phyloP scores from a whole-genome alignment of 30 jellyfish, hydroid and myxozoan species.

The Mastigias papua region DNA sequence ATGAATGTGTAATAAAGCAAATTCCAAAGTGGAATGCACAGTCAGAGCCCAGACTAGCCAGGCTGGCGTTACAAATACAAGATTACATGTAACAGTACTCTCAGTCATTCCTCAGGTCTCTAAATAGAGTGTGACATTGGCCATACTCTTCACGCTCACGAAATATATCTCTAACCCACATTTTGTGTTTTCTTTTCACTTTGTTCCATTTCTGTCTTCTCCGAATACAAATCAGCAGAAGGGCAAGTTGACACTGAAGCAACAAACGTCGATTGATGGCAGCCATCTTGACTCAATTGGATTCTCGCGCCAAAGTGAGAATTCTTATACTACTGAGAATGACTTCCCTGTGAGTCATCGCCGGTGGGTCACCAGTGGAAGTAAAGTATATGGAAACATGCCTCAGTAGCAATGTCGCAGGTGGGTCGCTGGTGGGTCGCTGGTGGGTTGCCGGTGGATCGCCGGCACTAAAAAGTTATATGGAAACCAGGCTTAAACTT shows the following conservation, averaged over 20 bases:
- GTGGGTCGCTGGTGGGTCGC: neutral
- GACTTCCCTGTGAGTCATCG: neutral
- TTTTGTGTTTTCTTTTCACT: neutral
- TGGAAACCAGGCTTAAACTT: no score
- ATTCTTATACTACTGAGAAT: neutral
- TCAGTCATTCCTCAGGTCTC: neutral
- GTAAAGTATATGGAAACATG: neutral
- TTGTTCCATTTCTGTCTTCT: neutral
- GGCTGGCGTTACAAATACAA: neutral
- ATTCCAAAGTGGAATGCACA: neutral
- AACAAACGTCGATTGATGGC: neutral
- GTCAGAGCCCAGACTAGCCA: neutral
- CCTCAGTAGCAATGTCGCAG: neutral
- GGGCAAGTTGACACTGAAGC: neutral
- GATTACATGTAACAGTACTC: neutral
- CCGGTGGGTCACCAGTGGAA: neutral
- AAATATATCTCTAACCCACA: neutral
- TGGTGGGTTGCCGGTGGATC: no score
- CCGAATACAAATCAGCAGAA: neutral
- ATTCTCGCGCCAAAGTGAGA: neutral
- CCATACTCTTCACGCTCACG: neutral
- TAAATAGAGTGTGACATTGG: neutral
- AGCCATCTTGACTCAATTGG: neutral
- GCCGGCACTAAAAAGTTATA: no score
- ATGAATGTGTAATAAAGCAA: neutral